Evolutionary conservation across 2,797 vertebrate genomes (phyloP).

Genomic region (Rhinatrema bivittatum): DNA sequence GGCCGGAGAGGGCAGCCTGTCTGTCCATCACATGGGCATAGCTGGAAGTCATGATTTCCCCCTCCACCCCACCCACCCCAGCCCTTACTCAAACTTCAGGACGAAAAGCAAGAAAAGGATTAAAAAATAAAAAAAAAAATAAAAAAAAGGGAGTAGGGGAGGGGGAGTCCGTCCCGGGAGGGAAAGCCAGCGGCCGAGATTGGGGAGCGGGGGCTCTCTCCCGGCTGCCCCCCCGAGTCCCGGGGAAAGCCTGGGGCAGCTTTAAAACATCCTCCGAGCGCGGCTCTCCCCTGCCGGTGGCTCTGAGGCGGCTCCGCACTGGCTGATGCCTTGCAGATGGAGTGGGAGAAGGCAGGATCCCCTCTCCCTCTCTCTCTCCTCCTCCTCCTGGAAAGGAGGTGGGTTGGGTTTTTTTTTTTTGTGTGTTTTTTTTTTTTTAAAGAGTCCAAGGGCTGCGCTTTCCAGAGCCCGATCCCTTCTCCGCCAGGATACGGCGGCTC

Average conservation of each 20-base stretch:
- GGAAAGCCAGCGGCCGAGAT: too few relatives aligned
- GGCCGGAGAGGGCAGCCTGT: slow-evolving; percentile 74
- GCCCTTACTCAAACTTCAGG: slow-evolving; percentile 22
- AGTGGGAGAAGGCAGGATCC: slow-evolving; percentile 46
- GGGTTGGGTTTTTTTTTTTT: too few relatives aligned
- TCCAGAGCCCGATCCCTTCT: slow-evolving; percentile 29
- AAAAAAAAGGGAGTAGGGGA: background rate
- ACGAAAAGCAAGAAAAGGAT: too few relatives aligned
- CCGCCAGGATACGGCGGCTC: slow-evolving; percentile 46
- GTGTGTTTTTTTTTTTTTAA: too few relatives aligned
- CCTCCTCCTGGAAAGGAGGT: background rate
- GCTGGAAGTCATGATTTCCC: slow-evolving; percentile 86
- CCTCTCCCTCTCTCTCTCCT: background rate
- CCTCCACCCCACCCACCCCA: slow-evolving; percentile 45
- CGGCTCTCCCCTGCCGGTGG: slow-evolving; percentile 38
- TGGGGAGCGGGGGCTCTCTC: too few relatives aligned
- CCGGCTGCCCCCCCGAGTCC: too few relatives aligned
- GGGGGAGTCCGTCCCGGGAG: background rate
- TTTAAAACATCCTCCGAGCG: slow-evolving; percentile 50
- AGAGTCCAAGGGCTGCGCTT: slow-evolving; percentile 10
- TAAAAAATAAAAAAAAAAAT: background rate
- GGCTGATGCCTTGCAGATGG: slow-evolving; percentile 77
- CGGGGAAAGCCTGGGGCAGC: slow-evolving; percentile 32
- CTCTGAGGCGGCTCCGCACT: slow-evolving; percentile 55
- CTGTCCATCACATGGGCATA: slow-evolving; percentile 91